phyloP scores from a whole-genome alignment of 2,113 vertebrate genomes.

The Peromyscus maniculatus region DNA sequence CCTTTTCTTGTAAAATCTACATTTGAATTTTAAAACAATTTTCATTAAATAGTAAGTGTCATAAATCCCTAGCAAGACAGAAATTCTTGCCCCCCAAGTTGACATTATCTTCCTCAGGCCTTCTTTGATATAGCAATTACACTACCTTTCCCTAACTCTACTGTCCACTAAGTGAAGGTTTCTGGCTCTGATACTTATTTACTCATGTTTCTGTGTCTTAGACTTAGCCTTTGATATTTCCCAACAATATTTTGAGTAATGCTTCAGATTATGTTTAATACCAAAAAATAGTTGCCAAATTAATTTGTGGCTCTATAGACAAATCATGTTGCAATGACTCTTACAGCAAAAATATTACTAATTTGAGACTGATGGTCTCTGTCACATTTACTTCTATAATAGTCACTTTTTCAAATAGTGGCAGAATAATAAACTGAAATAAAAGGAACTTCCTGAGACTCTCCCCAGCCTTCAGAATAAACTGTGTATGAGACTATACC shows the following conservation, averaged over 20 bases:
- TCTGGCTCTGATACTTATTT: not conserved
- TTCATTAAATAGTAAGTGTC: not conserved
- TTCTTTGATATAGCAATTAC: not conserved
- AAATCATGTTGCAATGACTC: not conserved
- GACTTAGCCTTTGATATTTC: conserved; percentile 9
- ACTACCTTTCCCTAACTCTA: not conserved
- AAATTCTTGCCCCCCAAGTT: not conserved
- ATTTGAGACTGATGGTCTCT: not conserved
- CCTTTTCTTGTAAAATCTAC: not conserved
- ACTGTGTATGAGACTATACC: not conserved
- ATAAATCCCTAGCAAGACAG: not conserved
- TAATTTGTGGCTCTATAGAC: not conserved
- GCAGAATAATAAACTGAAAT: conserved; percentile 33
- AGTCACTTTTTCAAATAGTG: conserved; percentile 41
- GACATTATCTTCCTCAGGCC: not conserved
- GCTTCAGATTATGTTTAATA: conserved; percentile 35
- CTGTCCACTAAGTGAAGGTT: not conserved
- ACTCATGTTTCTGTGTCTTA: not conserved
- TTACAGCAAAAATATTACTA: conserved; percentile 24
- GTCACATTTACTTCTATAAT: conserved; percentile 26
- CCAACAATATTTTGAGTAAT: not conserved
- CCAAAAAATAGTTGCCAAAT: conserved; percentile 36
- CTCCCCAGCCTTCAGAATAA: not conserved
- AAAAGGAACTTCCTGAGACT: not conserved
- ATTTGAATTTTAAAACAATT: conserved; percentile 38